These are phyloP conservation scores for Equus quagga DNA, from an alignment of 2,113 vertebrate species.

Conservation along the genomic window DNA sequence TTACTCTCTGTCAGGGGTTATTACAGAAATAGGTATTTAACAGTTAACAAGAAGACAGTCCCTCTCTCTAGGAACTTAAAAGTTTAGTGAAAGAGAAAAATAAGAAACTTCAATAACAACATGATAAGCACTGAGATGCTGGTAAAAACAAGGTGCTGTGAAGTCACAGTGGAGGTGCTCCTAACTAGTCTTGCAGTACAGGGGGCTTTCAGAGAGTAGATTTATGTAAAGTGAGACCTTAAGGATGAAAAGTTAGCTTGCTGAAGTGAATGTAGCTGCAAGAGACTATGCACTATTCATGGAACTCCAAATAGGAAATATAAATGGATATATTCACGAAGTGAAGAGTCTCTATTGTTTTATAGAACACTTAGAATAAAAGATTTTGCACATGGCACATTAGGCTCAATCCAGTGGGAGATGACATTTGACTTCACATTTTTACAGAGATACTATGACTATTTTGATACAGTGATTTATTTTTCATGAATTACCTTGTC, in stretches of 20 bases:
- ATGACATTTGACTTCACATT: slow-evolving; percentile 71
- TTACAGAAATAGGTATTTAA: background rate
- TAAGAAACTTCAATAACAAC: background rate
- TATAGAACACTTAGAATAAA: slow-evolving; percentile 39
- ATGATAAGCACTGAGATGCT: background rate
- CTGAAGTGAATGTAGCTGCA: background rate
- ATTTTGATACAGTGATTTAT: slow-evolving; percentile 73
- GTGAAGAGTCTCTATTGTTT: background rate
- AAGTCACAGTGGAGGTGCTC: background rate
- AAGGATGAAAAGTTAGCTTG: background rate
- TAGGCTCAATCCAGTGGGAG: slow-evolving; percentile 19
- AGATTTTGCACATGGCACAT: slow-evolving; percentile 2
- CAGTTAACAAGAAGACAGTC: background rate
- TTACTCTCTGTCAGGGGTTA: background rate
- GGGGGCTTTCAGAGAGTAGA: background rate
- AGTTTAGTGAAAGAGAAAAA: background rate
- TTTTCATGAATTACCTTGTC: slow-evolving; percentile 80
- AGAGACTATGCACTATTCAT: background rate
- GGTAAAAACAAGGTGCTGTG: fast-evolving
- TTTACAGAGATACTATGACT: slow-evolving; percentile 69
- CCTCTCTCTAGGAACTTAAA: background rate
- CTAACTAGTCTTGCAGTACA: background rate
- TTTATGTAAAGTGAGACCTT: background rate
- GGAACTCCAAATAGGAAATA: background rate
- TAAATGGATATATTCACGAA: background rate